These are phyloP conservation scores for Numenius arquata DNA, from an alignment of 2,113 vertebrate species.

Conservation along the genomic window DNA sequence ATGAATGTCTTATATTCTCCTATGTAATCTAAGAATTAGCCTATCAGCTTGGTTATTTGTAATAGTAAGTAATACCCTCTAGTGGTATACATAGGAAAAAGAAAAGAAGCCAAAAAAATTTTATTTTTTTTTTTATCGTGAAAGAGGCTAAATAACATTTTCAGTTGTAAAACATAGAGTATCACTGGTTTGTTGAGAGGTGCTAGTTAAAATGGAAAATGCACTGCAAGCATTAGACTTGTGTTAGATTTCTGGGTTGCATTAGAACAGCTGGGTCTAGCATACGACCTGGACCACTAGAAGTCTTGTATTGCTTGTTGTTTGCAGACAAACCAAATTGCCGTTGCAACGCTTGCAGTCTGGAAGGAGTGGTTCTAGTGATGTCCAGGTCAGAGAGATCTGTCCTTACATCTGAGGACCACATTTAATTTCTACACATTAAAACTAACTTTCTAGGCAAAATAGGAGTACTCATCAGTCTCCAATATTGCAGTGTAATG, in stretches of 20 bases:
- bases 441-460: neutral
- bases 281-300: neutral
- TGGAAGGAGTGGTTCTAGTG: neutral
- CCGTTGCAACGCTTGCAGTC: neutral
- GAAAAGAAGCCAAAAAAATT: neutral
- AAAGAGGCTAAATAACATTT: neutral
- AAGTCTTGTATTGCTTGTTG: neutral
- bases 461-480: neutral
- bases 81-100: neutral
- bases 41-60: neutral
- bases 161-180: neutral
- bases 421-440: neutral
- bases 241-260: neutral
- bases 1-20: neutral
- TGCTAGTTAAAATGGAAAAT: neutral
- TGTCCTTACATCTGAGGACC: neutral
- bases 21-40: neutral
- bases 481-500: neutral
- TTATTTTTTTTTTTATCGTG: neutral
- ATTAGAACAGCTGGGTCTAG: neutral
- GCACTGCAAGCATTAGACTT: neutral
- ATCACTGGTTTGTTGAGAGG: neutral
- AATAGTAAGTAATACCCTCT: conserved; percentile 34
- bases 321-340: neutral
- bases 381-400: neutral